Percentiles rank a stretch among this genome's conserved stretches.
These are phyloP conservation scores for Leptarthrus brevirostris DNA, from an alignment of 2,888 invertebrate species.

Conservation along the genomic window DNA sequence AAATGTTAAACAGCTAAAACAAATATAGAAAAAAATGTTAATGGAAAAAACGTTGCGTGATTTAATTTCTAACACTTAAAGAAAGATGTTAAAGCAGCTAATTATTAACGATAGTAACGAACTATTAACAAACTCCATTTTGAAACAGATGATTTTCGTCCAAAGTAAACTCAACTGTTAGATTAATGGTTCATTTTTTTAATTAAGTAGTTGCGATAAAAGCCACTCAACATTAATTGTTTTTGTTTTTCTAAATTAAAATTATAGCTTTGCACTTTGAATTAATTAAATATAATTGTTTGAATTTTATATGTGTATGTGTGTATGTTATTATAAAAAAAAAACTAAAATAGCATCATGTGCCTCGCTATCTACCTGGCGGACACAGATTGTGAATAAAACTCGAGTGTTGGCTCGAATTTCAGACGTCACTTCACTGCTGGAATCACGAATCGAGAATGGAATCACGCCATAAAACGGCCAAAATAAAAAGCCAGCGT, in stretches of 20 bases:
- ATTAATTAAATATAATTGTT: too few species aligned
- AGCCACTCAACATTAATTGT: conserved; percentile 54
- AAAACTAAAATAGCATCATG: conserved; percentile 48
- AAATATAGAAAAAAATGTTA: background rate
- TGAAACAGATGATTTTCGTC: conserved; percentile 22
- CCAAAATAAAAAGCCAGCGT: conserved; percentile 57
- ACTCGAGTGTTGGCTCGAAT: conserved; percentile 55
- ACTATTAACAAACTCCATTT: conserved; percentile 30
- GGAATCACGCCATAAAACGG: conserved; percentile 45
- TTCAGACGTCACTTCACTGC: conserved; percentile 56
- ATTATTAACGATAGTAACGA: conserved; percentile 27
- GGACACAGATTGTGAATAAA: conserved; percentile 54
- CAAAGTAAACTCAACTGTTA: conserved; percentile 44
- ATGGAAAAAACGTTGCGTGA: conserved; percentile 1
- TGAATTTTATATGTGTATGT: conserved; percentile 20
- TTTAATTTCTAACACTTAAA: conserved; percentile 17
- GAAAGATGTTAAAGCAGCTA: conserved; percentile 29
- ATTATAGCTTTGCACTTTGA: too few species aligned
- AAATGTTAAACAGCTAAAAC: conserved; percentile 1
- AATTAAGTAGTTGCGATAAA: background rate
- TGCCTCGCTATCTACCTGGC: conserved; percentile 56
- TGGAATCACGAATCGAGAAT: conserved; percentile 51
- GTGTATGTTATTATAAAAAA: conserved; percentile 13
- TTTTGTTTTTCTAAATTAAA: conserved; percentile 11
- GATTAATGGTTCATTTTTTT: conserved; percentile 5